phyloP scores from a whole-genome alignment of 1,140 invertebrate species.

The Penaeus chinensis region DNA sequence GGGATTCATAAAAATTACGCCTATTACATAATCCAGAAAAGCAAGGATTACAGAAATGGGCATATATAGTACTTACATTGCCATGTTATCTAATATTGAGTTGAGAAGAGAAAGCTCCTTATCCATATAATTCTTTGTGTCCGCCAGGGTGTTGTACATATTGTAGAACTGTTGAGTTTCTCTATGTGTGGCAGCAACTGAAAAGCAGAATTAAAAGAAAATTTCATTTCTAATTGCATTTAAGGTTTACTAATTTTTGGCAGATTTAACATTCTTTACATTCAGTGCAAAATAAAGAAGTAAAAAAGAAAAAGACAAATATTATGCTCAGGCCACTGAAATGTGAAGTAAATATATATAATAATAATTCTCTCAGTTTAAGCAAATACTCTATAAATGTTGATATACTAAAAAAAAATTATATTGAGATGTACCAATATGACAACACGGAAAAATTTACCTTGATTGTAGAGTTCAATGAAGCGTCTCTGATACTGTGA shows the following conservation, averaged over 20 bases:
- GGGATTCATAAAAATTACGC: not conserved
- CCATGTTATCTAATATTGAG: slow-evolving; percentile 93
- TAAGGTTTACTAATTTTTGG: not conserved
- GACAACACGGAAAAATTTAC: slow-evolving; percentile 69
- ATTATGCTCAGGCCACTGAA: too few species aligned
- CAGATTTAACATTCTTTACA: not conserved
- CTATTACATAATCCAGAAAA: not conserved
- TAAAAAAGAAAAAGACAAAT: too few species aligned
- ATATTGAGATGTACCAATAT: too few species aligned
- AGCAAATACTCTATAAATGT: too few species aligned
- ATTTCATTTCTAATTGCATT: not conserved
- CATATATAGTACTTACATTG: slow-evolving; percentile 77
- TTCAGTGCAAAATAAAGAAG: not conserved
- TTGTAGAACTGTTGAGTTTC: slow-evolving; percentile 98
- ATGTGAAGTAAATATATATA: too few species aligned
- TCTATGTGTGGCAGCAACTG: slow-evolving; percentile 92
- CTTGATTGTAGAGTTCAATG: slow-evolving; percentile 96
- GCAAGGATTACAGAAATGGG: not conserved
- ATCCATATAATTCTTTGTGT: slow-evolving; percentile 89
- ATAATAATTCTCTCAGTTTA: too few species aligned
- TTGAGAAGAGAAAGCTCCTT: slow-evolving; percentile 93
- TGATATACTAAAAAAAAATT: too few species aligned
- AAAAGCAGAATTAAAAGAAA: not conserved
- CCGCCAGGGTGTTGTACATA: slow-evolving; percentile 94
- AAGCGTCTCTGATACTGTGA: slow-evolving; percentile 95